Evolutionary conservation across 2,888 invertebrate genomes (phyloP).

Genomic region (Rhingia rostrata): DNA sequence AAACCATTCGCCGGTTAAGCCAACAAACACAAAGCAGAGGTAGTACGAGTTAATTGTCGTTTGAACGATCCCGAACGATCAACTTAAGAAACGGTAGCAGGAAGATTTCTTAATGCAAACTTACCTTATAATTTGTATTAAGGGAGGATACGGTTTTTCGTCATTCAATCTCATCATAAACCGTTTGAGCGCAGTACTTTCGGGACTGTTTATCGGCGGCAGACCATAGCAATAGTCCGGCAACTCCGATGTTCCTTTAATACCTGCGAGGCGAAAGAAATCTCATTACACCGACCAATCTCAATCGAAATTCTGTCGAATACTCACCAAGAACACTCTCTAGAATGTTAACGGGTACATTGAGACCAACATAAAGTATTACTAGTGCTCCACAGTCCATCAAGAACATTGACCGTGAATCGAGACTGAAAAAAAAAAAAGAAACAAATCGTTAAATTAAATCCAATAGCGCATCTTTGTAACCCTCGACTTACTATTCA

Average conservation of each 20-base stretch:
- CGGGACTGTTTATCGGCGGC: slow-evolving; percentile 90
- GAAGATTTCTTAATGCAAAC: slow-evolving; percentile 46
- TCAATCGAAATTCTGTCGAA: neutral
- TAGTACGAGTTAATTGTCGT: too few species aligned
- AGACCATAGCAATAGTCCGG: slow-evolving; percentile 90
- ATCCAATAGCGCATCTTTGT: slow-evolving; percentile 8
- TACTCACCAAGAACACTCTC: slow-evolving; percentile 86
- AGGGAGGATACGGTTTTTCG: slow-evolving; percentile 91
- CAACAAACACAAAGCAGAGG: too few species aligned
- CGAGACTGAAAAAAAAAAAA: slow-evolving; percentile 84
- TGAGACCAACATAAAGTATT: slow-evolving; percentile 92
- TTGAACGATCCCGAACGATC: too few species aligned
- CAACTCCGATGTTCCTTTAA: slow-evolving; percentile 88
- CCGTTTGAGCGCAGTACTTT: slow-evolving; percentile 89
- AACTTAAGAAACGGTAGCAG: too few species aligned
- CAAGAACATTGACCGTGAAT: slow-evolving; percentile 94
- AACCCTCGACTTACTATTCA: slow-evolving; percentile 85
- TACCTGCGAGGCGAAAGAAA: slow-evolving; percentile 83
- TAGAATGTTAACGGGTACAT: slow-evolving; percentile 89
- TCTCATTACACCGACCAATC: neutral
- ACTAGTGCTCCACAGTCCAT: slow-evolving; percentile 93
- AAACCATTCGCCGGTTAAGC: too few species aligned
- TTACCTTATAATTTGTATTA: slow-evolving; percentile 92
- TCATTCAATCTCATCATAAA: slow-evolving; percentile 93
- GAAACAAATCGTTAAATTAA: slow-evolving; percentile 9